These are phyloP conservation scores for Aptenodytes patagonicus DNA, from an alignment of 2,113 vertebrate genomes.

Conservation along the genomic window DNA sequence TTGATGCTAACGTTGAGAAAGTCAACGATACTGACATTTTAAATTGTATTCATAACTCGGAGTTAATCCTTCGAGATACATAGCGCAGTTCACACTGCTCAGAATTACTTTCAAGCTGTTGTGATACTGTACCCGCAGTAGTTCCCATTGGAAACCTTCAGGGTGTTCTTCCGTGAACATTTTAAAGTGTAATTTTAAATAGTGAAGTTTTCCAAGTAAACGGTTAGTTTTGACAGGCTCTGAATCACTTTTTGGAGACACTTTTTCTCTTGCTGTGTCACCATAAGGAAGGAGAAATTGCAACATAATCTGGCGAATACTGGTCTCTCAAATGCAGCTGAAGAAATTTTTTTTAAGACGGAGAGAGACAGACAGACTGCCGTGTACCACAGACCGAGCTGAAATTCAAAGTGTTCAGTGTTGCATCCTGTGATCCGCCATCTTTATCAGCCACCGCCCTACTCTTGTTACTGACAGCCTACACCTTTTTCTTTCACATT, in stretches of 20 bases:
- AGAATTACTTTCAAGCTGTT: background rate
- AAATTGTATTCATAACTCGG: accelerated
- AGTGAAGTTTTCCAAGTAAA: background rate
- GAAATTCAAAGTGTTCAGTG: accelerated
- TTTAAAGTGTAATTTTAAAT: background rate
- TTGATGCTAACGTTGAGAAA: background rate
- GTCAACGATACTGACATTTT: accelerated
- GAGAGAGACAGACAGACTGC: background rate
- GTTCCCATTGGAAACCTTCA: background rate
- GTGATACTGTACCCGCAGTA: accelerated
- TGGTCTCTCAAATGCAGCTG: background rate
- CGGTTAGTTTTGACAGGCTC: background rate
- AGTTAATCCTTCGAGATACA: background rate
- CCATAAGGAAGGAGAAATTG: background rate
- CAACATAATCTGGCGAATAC: background rate
- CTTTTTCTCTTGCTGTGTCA: background rate
- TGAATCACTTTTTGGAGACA: background rate
- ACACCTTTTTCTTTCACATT: background rate
- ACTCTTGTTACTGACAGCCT: background rate
- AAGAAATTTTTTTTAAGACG: no score
- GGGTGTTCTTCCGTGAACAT: accelerated
- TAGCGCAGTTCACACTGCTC: background rate
- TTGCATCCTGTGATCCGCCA: background rate
- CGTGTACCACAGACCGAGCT: accelerated
- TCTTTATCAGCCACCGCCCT: background rate